A percentile compares a stretch with the other conserved stretches of the same genome.
phyloP scores from a whole-genome alignment of 1,140 invertebrate species.

The Drosophila malerkotliana region DNA sequence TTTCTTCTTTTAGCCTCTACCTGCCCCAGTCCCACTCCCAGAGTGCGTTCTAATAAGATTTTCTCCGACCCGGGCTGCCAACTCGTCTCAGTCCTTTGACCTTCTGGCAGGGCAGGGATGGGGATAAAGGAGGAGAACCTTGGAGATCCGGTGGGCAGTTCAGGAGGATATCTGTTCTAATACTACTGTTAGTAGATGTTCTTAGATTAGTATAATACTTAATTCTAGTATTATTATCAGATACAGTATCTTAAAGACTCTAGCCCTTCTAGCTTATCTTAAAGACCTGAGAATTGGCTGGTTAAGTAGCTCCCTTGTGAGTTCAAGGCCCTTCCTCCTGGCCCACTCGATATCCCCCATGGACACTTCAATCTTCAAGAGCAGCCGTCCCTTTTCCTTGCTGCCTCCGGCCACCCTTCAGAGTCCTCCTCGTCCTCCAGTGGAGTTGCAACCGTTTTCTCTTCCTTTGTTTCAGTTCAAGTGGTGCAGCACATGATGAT shows the following conservation, averaged over 20 bases:
- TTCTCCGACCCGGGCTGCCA: constrained; percentile 42
- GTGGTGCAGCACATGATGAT: constrained; percentile 59
- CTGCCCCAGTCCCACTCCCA: constrained; percentile 24
- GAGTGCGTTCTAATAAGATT: constrained; percentile 77
- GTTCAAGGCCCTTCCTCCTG: constrained; percentile 16
- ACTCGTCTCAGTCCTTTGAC: constrained; percentile 44
- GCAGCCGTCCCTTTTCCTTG: constrained; percentile 22
- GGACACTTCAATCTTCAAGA: constrained; percentile 48
- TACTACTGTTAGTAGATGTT: no score
- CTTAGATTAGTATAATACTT: no score
- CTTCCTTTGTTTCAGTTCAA: constrained; percentile 66
- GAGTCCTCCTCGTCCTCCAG: constrained; percentile 18
- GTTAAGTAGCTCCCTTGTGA: constrained; percentile 12
- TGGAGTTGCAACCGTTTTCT: constrained; percentile 7
- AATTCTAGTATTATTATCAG: no score
- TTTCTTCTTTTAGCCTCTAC: constrained; percentile 41
- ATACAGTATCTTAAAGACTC: no score
- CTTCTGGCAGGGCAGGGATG: no score
- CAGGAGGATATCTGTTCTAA: background rate
- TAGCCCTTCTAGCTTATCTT: constrained; percentile 7
- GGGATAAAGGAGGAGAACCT: background rate
- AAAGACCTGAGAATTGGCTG: constrained; percentile 28
- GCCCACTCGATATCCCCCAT: constrained; percentile 51
- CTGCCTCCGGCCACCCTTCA: constrained; percentile 42
- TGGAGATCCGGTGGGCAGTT: background rate